Base-by-base conservation (phyloP, 1,140 invertebrate species). In the Ruditapes philippinarum region DNA sequence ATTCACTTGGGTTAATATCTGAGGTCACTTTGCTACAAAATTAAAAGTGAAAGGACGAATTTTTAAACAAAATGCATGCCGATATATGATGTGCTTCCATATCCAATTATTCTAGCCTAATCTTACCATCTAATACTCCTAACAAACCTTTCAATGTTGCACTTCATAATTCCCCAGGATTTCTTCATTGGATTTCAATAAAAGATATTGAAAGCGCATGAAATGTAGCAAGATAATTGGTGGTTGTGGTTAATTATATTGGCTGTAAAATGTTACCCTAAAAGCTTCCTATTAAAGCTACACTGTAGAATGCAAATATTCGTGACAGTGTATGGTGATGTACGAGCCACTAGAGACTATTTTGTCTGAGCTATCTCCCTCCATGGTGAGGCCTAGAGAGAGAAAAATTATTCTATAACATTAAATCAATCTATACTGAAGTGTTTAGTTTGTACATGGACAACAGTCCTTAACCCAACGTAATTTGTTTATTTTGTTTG, bases 191-290 rank as follows among this genome's bases (percentile, higher is more conserved):
- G n/a, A 62, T 62, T 28, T n/a, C 57, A 28, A 62, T 28, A 62
- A 62, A 62, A 7, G 57, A 62, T 62, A 62, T 62, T 28, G n/a
- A 62, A 19, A 62, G 57, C 28, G 57, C 57, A 28, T 28, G 25
- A 28, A 62, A 62, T 25, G 28, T 62, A 28, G 28, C 57, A n/a
- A 62, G 25, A 62, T 62, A 62, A 62, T 62, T 62, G 57, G 57
- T 25, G 28, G 57, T 62, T 70, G 28, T 70, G 1, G 25, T n/a
- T 36, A 70, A 38, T 40, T 70, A 38, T 33, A 70, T 70, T 38
- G 65, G 33, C 65, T 38, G 65, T 70, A 70, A 38, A 70, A 36
- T 70, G 65, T n/a, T 70, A 70, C 65, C 65, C 36, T 70, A 70
- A 70, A 70, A 70, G 57, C 57, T 28, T 62, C n/a, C 28, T 62